A percentile compares a stretch with the other conserved stretches of the same genome.
These are phyloP conservation scores for Girardia tigrina DNA, from an alignment of 2,888 invertebrate genomes.

Conservation along the genomic window DNA sequence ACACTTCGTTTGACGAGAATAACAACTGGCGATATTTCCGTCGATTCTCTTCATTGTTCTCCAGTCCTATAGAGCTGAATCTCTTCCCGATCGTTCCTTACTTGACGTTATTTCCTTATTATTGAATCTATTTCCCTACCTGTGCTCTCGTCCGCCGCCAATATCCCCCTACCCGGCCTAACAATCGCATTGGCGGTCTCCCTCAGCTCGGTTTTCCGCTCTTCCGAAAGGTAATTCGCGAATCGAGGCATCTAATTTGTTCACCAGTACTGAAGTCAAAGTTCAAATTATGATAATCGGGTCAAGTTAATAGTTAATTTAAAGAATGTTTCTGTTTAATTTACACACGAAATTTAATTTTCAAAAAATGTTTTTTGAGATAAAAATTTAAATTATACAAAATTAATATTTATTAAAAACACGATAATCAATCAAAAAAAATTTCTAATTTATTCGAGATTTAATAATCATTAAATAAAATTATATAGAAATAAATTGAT, in stretches of 20 bases:
- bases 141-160: slow-evolving; percentile 93
- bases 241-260: slow-evolving; percentile 38
- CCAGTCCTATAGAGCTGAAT: slow-evolving; percentile 42
- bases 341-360: too few species aligned
- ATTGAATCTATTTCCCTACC: slow-evolving; percentile 42
- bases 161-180: slow-evolving; percentile 81
- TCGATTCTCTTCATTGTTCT: slow-evolving; percentile 46
- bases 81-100: slow-evolving; percentile 45
- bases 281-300: not conserved
- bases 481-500: too few species aligned
- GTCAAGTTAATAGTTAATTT: not conserved
- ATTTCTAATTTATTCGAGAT: too few species aligned
- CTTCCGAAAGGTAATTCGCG: slow-evolving; percentile 59
- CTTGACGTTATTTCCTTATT: not conserved
- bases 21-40: slow-evolving; percentile 44
- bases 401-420: too few species aligned
- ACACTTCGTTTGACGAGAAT: slow-evolving; percentile 40
- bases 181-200: slow-evolving; percentile 76
- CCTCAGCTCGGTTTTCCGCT: slow-evolving; percentile 72
- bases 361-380: too few species aligned
- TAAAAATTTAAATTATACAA: too few species aligned
- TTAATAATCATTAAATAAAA: too few species aligned
- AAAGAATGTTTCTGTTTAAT: too few species aligned
- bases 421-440: too few species aligned
- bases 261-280: not conserved